These are phyloP conservation scores for Tetramorium parvispinum DNA, from an alignment of 1,140 invertebrate genomes.

Conservation along the genomic window DNA sequence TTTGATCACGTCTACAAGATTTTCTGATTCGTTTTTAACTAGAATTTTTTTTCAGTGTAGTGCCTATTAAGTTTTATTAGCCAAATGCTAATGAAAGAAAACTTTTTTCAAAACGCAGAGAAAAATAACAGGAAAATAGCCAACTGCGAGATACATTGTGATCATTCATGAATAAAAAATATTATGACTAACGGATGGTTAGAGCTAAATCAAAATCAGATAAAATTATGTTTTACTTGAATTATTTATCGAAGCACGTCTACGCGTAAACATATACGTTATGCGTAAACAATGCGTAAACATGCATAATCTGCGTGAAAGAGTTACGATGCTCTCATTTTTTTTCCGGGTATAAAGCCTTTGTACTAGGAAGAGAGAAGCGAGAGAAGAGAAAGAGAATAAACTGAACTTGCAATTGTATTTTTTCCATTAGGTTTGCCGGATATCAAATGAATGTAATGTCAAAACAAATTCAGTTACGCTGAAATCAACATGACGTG, in stretches of 20 bases:
- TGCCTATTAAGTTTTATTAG: no score
- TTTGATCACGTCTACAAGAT: no score
- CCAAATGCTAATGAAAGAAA: no score
- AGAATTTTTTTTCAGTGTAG: no score
- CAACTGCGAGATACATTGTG: no score
- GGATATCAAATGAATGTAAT: neutral
- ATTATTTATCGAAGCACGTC: neutral
- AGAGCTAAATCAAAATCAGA: conserved; percentile 1
- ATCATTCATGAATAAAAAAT: no score
- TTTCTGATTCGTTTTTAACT: no score
- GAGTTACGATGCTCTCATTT: neutral
- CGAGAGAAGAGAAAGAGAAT: neutral
- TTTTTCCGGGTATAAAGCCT: neutral
- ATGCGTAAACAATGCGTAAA: conserved; percentile 16
- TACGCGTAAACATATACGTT: neutral
- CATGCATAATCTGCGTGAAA: neutral
- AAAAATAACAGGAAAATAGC: no score
- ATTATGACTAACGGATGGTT: neutral
- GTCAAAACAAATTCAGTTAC: neutral
- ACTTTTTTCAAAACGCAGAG: no score
- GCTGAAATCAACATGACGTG: neutral
- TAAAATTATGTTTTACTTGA: neutral
- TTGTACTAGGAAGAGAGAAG: neutral
- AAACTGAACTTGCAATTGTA: neutral
- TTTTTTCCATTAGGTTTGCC: neutral